Evolutionary conservation across 2,888 invertebrate species (phyloP), one percentile per base, ranked within the genome.

Genomic region (Urechis unicinctus): DNA sequence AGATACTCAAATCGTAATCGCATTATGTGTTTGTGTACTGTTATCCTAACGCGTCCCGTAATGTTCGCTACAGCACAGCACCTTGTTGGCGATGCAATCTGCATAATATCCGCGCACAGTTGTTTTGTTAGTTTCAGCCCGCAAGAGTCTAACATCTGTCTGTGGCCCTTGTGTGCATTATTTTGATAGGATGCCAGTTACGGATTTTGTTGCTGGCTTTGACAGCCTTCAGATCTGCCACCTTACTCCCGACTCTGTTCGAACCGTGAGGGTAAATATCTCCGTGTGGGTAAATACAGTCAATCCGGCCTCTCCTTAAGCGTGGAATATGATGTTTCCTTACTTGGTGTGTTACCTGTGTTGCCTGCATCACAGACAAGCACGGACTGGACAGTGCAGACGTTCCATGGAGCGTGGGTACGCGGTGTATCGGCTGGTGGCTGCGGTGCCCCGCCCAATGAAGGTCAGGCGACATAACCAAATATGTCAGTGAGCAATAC

Each of bases 141-240:
- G n/a, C n/a, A n/a, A n/a, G n/a, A n/a, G n/a, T n/a, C n/a, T n/a
- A n/a, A n/a, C n/a, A n/a, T n/a, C n/a, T n/a, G n/a, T n/a, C n/a
- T n/a, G n/a, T n/a, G n/a, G n/a, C n/a, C n/a, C n/a, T n/a, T n/a
- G n/a, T n/a, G n/a, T n/a, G n/a, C n/a, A n/a, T 36, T 36, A 36
- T 36, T 9, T 36, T 17, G 9, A 36, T 79, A 97, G 96, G 96
- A 86, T 88, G 85, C 83, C 85, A 0, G 92, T 85, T 78, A 87
- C 78, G 42, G 96, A 96, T 77, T 94, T 93, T 70, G 82, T 86
- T 47, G 82, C 81, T 17, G 85, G 89, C 68, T 96, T 94, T 73
- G 84, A 86, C n/a, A 84, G 86, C 75, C 83, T 95, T 64, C 95
- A 96, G 79, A 89, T 97, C 64, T 95, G 95, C 75, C 94, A 96